Base-by-base conservation (phyloP, 2,797 vertebrate genomes). In the Simalia tracyae region DNA sequence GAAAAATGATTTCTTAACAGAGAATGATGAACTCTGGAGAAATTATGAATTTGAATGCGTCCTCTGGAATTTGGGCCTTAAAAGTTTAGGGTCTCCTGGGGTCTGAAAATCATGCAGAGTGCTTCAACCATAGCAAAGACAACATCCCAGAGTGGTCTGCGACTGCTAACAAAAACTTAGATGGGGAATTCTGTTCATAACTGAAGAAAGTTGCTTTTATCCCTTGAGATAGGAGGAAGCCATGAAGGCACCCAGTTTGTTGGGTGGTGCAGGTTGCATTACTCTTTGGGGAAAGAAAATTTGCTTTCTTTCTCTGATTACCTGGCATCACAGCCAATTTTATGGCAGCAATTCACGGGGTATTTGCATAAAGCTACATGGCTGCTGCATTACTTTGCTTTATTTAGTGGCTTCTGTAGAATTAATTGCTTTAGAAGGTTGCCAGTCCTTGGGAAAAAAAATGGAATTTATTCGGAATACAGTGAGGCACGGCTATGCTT, bases 191-290 rank as follows among this genome's bases (percentile, higher is more conserved):
- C 84, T 28, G 36, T 89, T 92, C 54, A 14, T 85, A 89, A 64
- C 2, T 31, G 24, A 19, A 89, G 42, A 90, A 59, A 66, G 60
- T 46, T 4, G 57, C 61, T 31, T 68, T 10, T 42, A 4, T 50
- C 24, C 31, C 36, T 4, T 26, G 19, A 19, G 2, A 11, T 36
- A 59, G 19, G 0, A 19, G 15, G 11, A 87, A 54, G 11, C 24
- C 15, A 7, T 86, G 19, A 31, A 88, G 3, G 24, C 1, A 0
- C 59, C 36, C 10, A 11, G 0, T 0, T 31, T 17, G 59, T 93
- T n/a, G 14, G 26, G n/a, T 64, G 94, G 84, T 12, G 84, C 46
- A 84, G 89, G 57, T 68, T 94, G 57, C n/a, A 57, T 63, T 61
- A 57, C 5, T 66, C 19, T 85, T 42, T 5, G n/a, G 64, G 57